A percentile compares a stretch with the other conserved stretches of the same genome.
phyloP scores from a whole-genome alignment of 2,888 invertebrate species.

The Melinaea marsaeus region DNA sequence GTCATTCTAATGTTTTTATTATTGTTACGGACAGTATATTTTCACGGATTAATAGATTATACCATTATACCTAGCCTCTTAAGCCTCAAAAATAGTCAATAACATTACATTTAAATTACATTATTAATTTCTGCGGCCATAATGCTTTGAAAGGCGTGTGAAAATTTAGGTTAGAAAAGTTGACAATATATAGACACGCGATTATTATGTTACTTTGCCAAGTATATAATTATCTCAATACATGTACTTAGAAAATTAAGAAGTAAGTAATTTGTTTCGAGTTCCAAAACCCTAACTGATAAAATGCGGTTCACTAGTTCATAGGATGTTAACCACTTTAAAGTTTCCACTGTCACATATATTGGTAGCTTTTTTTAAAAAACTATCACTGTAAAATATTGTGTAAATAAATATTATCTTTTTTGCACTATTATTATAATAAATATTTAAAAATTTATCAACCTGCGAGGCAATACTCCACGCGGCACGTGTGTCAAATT shows the following conservation, averaged over 20 bases:
- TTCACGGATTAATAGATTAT: no score
- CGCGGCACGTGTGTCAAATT: slow-evolving; percentile 78
- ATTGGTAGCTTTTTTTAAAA: slow-evolving; percentile 40
- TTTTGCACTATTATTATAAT: slow-evolving; percentile 44
- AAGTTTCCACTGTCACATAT: slow-evolving; percentile 47
- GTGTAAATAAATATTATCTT: slow-evolving; percentile 35
- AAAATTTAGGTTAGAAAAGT: slow-evolving; percentile 17
- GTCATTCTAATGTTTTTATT: no score
- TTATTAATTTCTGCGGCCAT: slow-evolving; percentile 2
- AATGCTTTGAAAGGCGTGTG: not conserved
- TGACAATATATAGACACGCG: not conserved
- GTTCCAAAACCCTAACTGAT: slow-evolving; percentile 1
- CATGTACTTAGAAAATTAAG: not conserved
- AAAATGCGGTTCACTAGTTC: slow-evolving; percentile 20
- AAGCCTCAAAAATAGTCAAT: not conserved
- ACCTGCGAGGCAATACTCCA: slow-evolving; percentile 77
- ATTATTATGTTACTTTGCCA: not conserved
- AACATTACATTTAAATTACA: not conserved
- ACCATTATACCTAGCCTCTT: not conserved
- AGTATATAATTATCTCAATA: not conserved
- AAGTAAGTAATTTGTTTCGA: not conserved
- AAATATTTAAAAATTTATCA: slow-evolving; percentile 53
- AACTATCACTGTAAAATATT: slow-evolving; percentile 46
- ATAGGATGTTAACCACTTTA: slow-evolving; percentile 17
- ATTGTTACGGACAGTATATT: no score